Conservation (phyloP, 2,797 vertebrate genomes). For the Enteromius mattozi region DNA sequence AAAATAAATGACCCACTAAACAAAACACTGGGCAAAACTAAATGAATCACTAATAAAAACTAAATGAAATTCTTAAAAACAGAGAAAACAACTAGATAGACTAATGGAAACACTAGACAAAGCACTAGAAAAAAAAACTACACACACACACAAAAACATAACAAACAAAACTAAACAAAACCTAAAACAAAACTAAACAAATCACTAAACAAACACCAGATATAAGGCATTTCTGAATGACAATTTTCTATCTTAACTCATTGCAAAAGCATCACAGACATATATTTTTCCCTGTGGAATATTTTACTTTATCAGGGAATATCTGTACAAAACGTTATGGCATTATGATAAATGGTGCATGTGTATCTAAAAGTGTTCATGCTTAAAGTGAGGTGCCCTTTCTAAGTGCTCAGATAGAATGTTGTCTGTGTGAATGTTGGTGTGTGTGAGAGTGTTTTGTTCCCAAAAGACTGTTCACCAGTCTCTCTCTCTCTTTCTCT, state of each 20-base stretch:
- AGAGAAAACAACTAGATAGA: not conserved
- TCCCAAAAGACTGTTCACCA: conserved; percentile 42
- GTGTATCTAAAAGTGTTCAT: conserved; percentile 15
- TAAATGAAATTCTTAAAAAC: not conserved
- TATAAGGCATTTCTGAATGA: not conserved
- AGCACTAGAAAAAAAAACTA: too few relatives aligned
- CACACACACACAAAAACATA: too few relatives aligned
- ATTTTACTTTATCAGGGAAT: conserved; percentile 11
- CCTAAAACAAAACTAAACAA: not conserved
- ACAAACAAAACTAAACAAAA: not conserved
- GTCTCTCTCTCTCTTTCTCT: conserved; percentile 45
- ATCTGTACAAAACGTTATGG: not conserved
- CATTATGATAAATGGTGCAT: conserved; percentile 4
- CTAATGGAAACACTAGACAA: not conserved
- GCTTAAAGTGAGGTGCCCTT: conserved; percentile 24
- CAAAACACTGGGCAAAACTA: not conserved
- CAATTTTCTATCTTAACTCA: not conserved
- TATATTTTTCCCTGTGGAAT: not conserved
- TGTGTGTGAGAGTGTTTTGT: conserved; percentile 16
- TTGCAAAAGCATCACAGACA: not conserved
- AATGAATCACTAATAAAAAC: not conserved
- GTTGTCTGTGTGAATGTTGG: conserved; percentile 9
- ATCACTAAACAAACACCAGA: not conserved
- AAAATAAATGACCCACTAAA: not conserved
- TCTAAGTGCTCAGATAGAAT: conserved; percentile 16